Evolutionary conservation across 2,797 vertebrate genomes (phyloP).

Genomic region (Enteromius mattozi): DNA sequence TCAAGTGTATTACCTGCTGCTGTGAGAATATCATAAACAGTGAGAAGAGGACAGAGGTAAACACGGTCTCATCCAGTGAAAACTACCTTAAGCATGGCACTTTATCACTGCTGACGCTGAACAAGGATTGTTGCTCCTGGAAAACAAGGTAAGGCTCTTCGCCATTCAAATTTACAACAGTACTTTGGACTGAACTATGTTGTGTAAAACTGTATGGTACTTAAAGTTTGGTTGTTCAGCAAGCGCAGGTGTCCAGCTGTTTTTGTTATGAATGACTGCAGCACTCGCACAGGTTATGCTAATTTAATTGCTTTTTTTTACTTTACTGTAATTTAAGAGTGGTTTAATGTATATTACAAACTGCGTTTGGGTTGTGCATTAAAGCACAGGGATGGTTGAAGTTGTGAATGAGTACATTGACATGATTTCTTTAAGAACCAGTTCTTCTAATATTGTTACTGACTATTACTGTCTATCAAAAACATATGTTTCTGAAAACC

Average conservation of each 20-base stretch:
- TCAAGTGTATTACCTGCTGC: slow-evolving; percentile 47
- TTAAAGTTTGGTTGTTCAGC: slow-evolving; percentile 1
- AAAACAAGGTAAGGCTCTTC: slow-evolving; percentile 62
- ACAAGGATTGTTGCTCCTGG: background rate
- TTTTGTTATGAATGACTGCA: background rate
- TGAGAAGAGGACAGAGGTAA: slow-evolving; percentile 38
- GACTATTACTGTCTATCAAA: background rate
- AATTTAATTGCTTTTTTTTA: background rate
- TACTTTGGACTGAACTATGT: background rate
- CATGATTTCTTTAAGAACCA: background rate
- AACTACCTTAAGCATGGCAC: background rate
- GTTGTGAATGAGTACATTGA: background rate
- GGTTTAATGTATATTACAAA: background rate
- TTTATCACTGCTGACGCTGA: slow-evolving; percentile 17
- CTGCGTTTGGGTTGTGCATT: background rate
- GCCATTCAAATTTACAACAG: slow-evolving; percentile 4
- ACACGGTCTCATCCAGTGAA: slow-evolving; percentile 49
- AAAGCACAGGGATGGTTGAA: background rate
- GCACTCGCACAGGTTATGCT: background rate
- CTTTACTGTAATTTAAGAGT: background rate
- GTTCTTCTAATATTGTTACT: background rate
- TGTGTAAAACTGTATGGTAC: background rate
- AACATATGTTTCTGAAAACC: background rate
- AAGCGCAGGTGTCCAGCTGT: background rate
- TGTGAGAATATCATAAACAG: slow-evolving; percentile 53